Evolutionary conservation across 92 coral and sea anemone species (phyloP).

Genomic region (Porites divaricata): DNA sequence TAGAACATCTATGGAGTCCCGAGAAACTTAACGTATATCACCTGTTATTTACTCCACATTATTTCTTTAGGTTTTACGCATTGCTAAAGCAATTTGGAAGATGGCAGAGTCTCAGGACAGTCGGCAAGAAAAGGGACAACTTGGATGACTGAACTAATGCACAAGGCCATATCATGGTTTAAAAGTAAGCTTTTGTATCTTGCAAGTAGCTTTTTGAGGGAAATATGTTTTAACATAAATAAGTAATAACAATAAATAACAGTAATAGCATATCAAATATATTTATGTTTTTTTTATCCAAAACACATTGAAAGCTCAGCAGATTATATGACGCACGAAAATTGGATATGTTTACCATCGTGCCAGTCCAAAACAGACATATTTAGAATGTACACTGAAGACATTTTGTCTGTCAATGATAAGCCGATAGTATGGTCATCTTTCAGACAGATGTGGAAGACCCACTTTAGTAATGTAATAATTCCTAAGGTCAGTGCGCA

Average conservation of each 20-base stretch:
- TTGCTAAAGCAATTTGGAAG: too few relatives aligned
- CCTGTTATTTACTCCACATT: too few relatives aligned
- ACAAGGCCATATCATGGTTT: background rate
- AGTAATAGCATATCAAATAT: too few relatives aligned
- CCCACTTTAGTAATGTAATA: background rate
- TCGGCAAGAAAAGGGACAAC: background rate
- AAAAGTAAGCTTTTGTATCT: background rate
- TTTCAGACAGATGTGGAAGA: background rate
- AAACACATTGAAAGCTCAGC: background rate
- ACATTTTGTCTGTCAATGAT: background rate
- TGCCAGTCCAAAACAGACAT: constrained; percentile 8
- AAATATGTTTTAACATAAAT: background rate
- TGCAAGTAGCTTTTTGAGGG: background rate
- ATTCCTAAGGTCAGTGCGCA: background rate
- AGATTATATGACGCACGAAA: constrained; percentile 6
- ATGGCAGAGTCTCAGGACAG: background rate
- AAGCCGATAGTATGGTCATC: background rate
- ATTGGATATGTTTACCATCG: background rate
- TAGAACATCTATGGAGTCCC: too few relatives aligned
- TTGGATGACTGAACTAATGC: background rate
- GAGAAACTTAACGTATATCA: too few relatives aligned
- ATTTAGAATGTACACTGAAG: background rate
- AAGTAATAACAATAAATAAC: too few relatives aligned
- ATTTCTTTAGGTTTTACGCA: too few relatives aligned
- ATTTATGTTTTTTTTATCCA: background rate